phyloP scores from a whole-genome alignment of 2,888 invertebrate species.

The Matsumyia berberina region DNA sequence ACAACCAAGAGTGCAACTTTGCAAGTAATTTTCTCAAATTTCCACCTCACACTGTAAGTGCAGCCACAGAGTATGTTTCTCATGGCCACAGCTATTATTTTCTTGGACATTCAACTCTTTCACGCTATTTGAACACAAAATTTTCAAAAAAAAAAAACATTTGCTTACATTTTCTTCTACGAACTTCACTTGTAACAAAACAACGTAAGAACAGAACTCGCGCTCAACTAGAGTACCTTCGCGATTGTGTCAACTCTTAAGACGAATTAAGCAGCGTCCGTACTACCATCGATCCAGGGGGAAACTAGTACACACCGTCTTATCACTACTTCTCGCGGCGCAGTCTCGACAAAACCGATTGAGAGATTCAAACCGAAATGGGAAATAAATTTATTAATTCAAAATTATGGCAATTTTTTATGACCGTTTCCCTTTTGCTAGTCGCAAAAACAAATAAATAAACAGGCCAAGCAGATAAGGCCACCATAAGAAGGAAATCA shows the following conservation, averaged over 20 bases:
- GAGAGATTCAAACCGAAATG: conserved; percentile 28
- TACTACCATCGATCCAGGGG: not conserved
- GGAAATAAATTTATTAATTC: conserved; percentile 21
- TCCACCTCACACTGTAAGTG: not conserved
- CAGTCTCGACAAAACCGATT: conserved; percentile 28
- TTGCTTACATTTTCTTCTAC: not conserved
- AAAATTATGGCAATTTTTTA: too few relatives aligned
- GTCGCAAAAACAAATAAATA: conserved; percentile 11
- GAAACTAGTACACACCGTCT: conserved; percentile 39
- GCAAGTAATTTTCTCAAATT: not conserved
- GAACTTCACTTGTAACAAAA: not conserved
- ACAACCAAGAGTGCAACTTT: not conserved
- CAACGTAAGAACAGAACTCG: not conserved
- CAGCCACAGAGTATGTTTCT: not conserved
- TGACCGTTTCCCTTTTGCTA: conserved; percentile 24
- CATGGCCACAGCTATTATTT: conserved; percentile 4
- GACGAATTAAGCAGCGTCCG: not conserved
- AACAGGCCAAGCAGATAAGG: conserved; percentile 23
- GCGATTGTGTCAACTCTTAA: not conserved
- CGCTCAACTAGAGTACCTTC: not conserved
- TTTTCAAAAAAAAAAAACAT: not conserved
- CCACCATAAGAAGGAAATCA: not conserved
- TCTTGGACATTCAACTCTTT: not conserved
- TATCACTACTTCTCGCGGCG: conserved; percentile 27
- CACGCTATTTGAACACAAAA: too few relatives aligned